Evolutionary conservation across 2,113 vertebrate species (phyloP).

Genomic region (Sapajus apella): DNA sequence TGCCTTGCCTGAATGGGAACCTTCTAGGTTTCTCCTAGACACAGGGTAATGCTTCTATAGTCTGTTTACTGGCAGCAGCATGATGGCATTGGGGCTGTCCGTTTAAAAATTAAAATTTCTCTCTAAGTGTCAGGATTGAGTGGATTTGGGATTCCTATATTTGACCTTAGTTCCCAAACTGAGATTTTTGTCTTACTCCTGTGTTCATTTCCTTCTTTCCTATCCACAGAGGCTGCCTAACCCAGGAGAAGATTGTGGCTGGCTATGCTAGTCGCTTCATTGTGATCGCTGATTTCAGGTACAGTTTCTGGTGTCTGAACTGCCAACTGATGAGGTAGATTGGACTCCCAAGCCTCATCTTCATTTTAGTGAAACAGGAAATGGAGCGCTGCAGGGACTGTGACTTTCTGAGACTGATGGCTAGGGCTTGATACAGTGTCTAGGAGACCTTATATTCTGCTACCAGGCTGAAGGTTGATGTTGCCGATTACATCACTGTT

Average conservation of each 20-base stretch:
- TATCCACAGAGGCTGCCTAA: constrained; percentile 92
- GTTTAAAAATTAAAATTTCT: neutral
- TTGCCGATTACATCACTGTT: neutral
- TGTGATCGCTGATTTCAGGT: constrained; percentile 98
- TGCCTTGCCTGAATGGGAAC: neutral
- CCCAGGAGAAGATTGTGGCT: constrained; percentile 98
- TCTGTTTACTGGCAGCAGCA: neutral
- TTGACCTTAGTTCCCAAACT: neutral
- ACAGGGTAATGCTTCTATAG: neutral
- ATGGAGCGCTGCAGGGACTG: neutral
- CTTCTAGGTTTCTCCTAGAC: neutral
- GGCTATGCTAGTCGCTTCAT: constrained; percentile 95
- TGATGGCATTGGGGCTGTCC: neutral
- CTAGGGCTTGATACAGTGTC: neutral
- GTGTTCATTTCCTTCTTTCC: neutral
- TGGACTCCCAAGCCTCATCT: neutral
- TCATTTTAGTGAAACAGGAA: neutral
- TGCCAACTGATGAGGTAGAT: neutral
- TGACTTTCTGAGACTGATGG: neutral
- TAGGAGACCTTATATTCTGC: no score
- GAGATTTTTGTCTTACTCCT: neutral
- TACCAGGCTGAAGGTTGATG: neutral
- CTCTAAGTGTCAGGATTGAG: neutral
- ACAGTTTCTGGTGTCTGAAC: neutral
- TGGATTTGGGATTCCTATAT: neutral